phyloP scores from a whole-genome alignment of 1,140 invertebrate genomes.

The Conopomorpha cramerella region DNA sequence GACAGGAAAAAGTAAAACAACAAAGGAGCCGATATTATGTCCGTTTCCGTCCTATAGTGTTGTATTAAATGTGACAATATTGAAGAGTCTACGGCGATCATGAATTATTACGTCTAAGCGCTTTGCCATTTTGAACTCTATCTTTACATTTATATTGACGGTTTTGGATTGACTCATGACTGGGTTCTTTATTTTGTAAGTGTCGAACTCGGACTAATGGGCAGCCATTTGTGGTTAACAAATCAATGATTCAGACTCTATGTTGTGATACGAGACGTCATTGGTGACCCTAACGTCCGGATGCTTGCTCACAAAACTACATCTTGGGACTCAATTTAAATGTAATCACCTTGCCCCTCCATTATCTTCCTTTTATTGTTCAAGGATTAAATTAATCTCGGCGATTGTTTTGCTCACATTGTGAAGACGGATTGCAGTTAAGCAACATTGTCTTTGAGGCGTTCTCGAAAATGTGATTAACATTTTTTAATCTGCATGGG shows the following conservation, averaged over 20 bases:
- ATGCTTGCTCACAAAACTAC: no score
- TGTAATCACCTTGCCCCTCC: constrained; percentile 28
- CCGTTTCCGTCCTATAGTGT: constrained; percentile 1
- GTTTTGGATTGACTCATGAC: no score
- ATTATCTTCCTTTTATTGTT: constrained; percentile 10
- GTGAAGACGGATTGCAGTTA: no score
- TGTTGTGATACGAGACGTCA: no score
- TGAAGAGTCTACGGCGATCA: constrained; percentile 7
- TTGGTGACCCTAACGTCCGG: no score
- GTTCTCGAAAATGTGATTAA: no score
- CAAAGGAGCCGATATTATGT: constrained; percentile 5
- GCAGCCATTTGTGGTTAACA: constrained; percentile 16
- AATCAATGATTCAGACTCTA: no score
- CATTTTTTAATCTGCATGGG: no score
- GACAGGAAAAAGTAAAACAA: constrained; percentile 10
- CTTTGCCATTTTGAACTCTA: no score
- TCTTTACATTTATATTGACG: constrained; percentile 1
- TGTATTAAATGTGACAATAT: constrained; percentile 9
- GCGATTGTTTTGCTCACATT: constrained; percentile 8
- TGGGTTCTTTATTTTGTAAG: no score
- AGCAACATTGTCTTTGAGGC: no score
- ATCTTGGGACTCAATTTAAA: constrained; percentile 27
- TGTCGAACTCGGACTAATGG: constrained; percentile 7
- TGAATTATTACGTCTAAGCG: no score
- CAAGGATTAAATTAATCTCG: constrained; percentile 4